A percentile compares a stretch with the other conserved stretches of the same genome.
Evolutionary conservation across 1,140 invertebrate genomes (phyloP).

Genomic region (Philotrypesis tridentata): DNA sequence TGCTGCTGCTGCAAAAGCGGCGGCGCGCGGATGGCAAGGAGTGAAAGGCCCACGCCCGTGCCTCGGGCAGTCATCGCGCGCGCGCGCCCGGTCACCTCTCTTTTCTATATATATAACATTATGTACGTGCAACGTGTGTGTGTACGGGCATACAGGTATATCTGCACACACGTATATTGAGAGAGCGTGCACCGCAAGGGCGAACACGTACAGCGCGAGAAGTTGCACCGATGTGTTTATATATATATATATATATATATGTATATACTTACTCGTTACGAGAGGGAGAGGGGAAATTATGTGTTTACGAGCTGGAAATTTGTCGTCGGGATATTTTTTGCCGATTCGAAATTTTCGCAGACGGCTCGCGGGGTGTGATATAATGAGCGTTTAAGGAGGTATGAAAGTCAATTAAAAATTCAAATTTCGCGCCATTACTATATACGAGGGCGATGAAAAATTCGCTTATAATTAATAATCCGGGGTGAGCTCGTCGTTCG

Average conservation of each 20-base stretch:
- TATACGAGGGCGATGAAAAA: too few relatives aligned
- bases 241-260: too few relatives aligned
- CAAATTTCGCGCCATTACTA: too few relatives aligned
- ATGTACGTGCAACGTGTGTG: too few relatives aligned
- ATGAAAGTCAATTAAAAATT: too few relatives aligned
- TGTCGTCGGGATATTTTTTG: neutral
- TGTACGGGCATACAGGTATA: too few relatives aligned
- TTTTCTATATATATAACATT: too few relatives aligned
- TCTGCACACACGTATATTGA: neutral
- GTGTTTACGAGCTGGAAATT: neutral
- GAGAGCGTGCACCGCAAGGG: neutral
- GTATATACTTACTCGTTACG: too few relatives aligned
- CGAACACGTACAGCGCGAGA: neutral
- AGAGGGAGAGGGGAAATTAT: neutral
- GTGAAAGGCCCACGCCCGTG: slow-evolving; percentile 75
- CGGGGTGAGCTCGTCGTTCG: too few relatives aligned
- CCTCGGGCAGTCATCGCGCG: slow-evolving; percentile 63
- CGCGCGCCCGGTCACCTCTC: neutral
- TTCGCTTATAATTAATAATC: too few relatives aligned
- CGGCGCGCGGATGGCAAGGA: slow-evolving; percentile 68
- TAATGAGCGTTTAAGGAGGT: too few relatives aligned
- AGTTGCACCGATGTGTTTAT: neutral
- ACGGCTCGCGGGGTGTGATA: too few relatives aligned
- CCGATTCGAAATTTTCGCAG: neutral
- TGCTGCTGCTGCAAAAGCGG: slow-evolving; percentile 12